Percentiles rank a stretch among this genome's conserved stretches.
These are phyloP conservation scores for Indri indri DNA, from an alignment of 2,113 vertebrate species.

Conservation along the genomic window DNA sequence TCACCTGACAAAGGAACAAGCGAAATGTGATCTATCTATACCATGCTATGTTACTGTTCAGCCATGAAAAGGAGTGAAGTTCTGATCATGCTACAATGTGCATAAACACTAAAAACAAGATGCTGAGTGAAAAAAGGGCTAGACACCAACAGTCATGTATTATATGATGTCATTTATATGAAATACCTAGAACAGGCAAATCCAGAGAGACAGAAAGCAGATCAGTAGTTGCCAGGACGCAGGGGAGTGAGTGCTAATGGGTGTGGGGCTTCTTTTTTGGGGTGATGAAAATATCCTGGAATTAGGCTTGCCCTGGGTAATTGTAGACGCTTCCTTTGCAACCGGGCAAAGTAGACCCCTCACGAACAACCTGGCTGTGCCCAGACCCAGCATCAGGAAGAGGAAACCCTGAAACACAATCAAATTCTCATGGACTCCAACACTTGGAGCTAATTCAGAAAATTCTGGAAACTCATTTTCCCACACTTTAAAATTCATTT, in stretches of 20 bases:
- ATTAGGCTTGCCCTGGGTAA: neutral
- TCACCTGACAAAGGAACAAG: accelerated
- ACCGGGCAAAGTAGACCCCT: accelerated
- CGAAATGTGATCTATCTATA: accelerated
- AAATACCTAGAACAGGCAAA: accelerated
- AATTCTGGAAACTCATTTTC: neutral
- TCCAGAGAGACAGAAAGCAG: neutral
- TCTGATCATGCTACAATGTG: accelerated
- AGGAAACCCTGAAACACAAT: neutral
- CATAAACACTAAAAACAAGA: too few species aligned
- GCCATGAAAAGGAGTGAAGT: neutral
- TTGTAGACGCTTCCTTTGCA: neutral
- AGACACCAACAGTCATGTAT: accelerated
- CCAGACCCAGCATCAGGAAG: neutral
- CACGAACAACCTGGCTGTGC: accelerated
- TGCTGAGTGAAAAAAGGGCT: neutral
- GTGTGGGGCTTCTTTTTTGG: neutral
- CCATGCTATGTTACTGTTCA: too few species aligned
- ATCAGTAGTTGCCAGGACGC: neutral
- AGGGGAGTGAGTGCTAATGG: neutral
- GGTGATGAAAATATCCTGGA: neutral
- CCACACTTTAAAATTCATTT: neutral
- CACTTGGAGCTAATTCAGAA: slow-evolving; percentile 1
- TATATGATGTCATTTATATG: accelerated
- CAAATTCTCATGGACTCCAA: neutral